Conservation (phyloP, 2,888 invertebrate genomes). For the Romanomermis culicivorax region DNA sequence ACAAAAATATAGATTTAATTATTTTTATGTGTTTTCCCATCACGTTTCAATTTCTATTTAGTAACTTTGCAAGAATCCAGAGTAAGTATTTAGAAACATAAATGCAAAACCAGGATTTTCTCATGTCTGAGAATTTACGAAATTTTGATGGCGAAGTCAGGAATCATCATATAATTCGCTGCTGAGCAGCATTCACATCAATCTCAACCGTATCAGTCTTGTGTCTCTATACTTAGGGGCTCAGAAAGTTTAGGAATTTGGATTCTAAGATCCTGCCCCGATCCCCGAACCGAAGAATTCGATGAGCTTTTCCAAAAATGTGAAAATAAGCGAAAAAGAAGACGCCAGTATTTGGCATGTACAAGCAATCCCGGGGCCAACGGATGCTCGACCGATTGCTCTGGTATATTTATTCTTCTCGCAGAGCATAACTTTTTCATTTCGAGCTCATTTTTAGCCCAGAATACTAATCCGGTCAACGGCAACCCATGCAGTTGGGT, state of each 20-base stretch:
- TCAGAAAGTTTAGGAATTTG: constrained; percentile 6
- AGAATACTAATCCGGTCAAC: constrained; percentile 14
- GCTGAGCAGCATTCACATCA: too few relatives aligned
- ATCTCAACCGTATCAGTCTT: too few relatives aligned
- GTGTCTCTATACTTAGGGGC: background rate
- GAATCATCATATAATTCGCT: too few relatives aligned
- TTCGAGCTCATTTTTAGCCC: constrained; percentile 9
- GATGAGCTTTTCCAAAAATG: constrained; percentile 8
- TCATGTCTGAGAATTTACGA: too few relatives aligned
- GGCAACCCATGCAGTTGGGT: constrained; percentile 22
- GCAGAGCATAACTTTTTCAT: background rate
- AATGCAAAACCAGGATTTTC: too few relatives aligned
- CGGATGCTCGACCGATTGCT: background rate
- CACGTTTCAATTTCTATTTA: too few relatives aligned
- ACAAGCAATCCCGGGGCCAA: background rate
- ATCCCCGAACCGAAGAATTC: constrained; percentile 2
- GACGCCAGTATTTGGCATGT: background rate
- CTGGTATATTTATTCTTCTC: background rate
- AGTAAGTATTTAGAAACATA: too few relatives aligned
- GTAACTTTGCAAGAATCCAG: too few relatives aligned
- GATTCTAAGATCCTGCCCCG: constrained; percentile 3
- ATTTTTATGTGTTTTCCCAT: too few relatives aligned
- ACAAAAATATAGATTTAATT: too few relatives aligned
- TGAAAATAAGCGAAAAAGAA: constrained; percentile 1
- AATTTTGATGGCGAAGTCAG: too few relatives aligned